Conservation (phyloP, 2,113 vertebrate species). For the Scalopus aquaticus region DNA sequence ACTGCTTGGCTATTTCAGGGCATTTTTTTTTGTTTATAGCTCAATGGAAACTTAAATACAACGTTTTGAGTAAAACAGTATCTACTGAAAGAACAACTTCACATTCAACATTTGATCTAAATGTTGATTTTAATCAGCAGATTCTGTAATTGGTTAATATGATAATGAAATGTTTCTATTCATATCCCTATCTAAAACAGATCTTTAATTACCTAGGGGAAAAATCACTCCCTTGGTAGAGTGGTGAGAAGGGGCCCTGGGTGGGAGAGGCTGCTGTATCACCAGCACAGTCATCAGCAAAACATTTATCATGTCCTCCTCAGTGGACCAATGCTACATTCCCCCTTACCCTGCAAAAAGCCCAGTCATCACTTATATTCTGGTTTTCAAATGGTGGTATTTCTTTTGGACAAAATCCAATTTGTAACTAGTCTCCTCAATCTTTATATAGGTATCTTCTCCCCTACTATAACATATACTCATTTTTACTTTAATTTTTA, state of each 20-base stretch:
- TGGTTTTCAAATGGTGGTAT: background rate
- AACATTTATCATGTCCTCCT: slow-evolving; percentile 93
- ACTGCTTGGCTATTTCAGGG: background rate
- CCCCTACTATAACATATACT: background rate
- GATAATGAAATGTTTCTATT: slow-evolving; percentile 82
- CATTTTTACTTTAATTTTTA: background rate
- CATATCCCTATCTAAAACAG: slow-evolving; percentile 79
- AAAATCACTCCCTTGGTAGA: slow-evolving; percentile 82
- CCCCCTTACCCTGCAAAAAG: slow-evolving; percentile 89
- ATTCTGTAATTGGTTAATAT: slow-evolving; percentile 74
- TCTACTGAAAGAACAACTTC: slow-evolving; percentile 42
- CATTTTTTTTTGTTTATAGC: background rate
- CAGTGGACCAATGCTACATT: slow-evolving; percentile 93
- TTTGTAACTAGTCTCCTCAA: background rate
- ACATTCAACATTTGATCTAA: slow-evolving; percentile 63
- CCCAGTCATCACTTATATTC: slow-evolving; percentile 83
- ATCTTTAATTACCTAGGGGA: slow-evolving; percentile 85
- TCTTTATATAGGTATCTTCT: background rate
- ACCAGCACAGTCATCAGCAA: slow-evolving; percentile 89
- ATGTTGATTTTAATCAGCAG: slow-evolving; percentile 73
- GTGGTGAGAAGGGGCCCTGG: slow-evolving; percentile 84
- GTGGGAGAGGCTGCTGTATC: slow-evolving; percentile 83
- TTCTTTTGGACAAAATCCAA: background rate
- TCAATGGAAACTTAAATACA: slow-evolving; percentile 36
- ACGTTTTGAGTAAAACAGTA: background rate